These are phyloP conservation scores for Vollenhovia emeryi DNA, from an alignment of 1,140 invertebrate genomes.

Conservation along the genomic window DNA sequence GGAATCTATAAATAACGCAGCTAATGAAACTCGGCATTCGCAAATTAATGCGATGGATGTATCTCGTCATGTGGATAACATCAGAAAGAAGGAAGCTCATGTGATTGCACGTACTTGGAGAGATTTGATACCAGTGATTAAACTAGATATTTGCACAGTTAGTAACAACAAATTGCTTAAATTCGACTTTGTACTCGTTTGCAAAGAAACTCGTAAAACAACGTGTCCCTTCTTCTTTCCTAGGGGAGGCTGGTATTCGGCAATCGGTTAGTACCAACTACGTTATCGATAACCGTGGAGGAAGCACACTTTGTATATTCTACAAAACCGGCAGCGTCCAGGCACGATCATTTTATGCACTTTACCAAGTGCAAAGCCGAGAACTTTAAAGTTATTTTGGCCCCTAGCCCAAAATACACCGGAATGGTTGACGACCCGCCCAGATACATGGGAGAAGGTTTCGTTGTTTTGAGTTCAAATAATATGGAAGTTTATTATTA, in stretches of 20 bases:
- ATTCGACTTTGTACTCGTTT: not conserved
- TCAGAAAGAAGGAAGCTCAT: constrained; percentile 82
- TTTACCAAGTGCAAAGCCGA: constrained; percentile 97
- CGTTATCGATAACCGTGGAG: constrained; percentile 96
- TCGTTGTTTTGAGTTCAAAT: constrained; percentile 98
- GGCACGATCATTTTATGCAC: constrained; percentile 98
- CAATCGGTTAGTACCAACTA: constrained; percentile 97
- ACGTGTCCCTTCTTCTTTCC: constrained; percentile 68
- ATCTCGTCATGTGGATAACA: constrained; percentile 82
- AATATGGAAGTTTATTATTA: constrained; percentile 98
- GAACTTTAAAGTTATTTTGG: constrained; percentile 97
- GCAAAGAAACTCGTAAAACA: not conserved
- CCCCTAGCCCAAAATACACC: constrained; percentile 97
- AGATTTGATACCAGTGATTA: constrained; percentile 98
- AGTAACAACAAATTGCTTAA: constrained; percentile 74
- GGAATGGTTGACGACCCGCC: constrained; percentile 98
- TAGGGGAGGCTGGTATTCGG: constrained; percentile 97
- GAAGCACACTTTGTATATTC: constrained; percentile 98
- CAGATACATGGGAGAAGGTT: constrained; percentile 98
- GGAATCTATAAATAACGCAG: constrained; percentile 83
- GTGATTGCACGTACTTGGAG: constrained; percentile 95
- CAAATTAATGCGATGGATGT: constrained; percentile 88
- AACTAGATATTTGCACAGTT: constrained; percentile 95
- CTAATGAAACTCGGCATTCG: constrained; percentile 87
- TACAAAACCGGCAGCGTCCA: constrained; percentile 96